Evolutionary conservation across 1,140 invertebrate genomes (phyloP), one percentile per base, ranked within the genome.

Genomic region (Homalodisca vitripennis): DNA sequence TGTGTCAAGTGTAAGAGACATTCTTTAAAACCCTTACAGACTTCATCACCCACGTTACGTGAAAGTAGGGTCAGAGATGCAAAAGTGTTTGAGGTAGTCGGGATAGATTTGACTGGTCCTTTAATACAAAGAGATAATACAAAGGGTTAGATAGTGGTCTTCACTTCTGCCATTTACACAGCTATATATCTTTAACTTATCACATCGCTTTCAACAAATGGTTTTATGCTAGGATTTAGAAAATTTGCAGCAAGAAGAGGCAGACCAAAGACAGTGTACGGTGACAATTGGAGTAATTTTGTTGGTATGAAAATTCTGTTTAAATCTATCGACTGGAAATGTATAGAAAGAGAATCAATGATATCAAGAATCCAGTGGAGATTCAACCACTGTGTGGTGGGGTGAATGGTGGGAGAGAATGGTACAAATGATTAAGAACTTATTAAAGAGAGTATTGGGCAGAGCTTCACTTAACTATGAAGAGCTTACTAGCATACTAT

Each of bases 201-300:
- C 0, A 67, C 64, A 2, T 74, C 76, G 0, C 60, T 79, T 14
- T 74, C 73, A 60, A 66, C 13, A 68, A 73, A 12, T 51, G 69
- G 48, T 67, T 31, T 0, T 17, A 63, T 0, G 1, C 68, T 1
- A 70, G 60, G 6, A 10, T 41, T 17, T 12, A 22, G n/a, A 22
- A 53, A 20, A 53, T 53, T 53, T 53, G 22, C 20, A 12, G 6
- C 48, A 17, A 53, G 48, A 22, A 12, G 48, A 17, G 48, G 48
- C 20, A 6, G 48, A 53, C 48, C 6, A 76, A 12, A 6, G 12
- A 22, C 20, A 3, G 3, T 53, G 20, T 53, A 6, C 20, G 20
- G 10, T 53, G 3, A 82, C 62, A 82, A 82, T 67, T 80, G 75
- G 0, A 78, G 71, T 2, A 80, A 79, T 69, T 80, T 80, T 57